A percentile compares a stretch with the other conserved stretches of the same genome.
phyloP scores from a whole-genome alignment of 1,140 invertebrate genomes.

The Episyrphus balteatus region DNA sequence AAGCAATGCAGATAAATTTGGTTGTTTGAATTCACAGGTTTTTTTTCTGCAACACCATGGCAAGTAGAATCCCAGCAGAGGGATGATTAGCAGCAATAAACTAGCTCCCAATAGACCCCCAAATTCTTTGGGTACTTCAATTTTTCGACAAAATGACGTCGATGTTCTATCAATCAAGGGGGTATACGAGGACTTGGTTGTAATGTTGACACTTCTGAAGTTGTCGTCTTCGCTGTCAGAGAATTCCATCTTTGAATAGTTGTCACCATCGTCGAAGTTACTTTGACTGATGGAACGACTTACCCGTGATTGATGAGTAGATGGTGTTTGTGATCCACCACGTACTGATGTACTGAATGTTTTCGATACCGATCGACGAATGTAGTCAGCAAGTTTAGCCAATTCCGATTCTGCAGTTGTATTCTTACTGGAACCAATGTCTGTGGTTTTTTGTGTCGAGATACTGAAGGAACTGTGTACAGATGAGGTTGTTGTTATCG shows the following conservation, averaged over 20 bases:
- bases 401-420: slow-evolving; percentile 19
- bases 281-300: slow-evolving; percentile 30
- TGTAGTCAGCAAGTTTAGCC: slow-evolving; percentile 20
- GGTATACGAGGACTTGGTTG: slow-evolving; percentile 4
- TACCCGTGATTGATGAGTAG: slow-evolving; percentile 13
- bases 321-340: slow-evolving; percentile 7
- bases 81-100: slow-evolving; percentile 19
- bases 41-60: slow-evolving; percentile 32
- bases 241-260: slow-evolving; percentile 33
- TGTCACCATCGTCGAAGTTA: slow-evolving; percentile 23
- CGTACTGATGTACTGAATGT: slow-evolving; percentile 15
- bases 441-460: slow-evolving; percentile 23
- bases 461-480: slow-evolving; percentile 18
- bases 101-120: slow-evolving; percentile 29
- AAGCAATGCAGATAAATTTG: slow-evolving; percentile 17
- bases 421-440: slow-evolving; percentile 16
- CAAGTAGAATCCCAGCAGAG: slow-evolving; percentile 22
- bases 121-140: slow-evolving; percentile 23
- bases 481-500: slow-evolving; percentile 14
- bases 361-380: slow-evolving; percentile 27
- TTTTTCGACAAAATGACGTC: slow-evolving; percentile 11
- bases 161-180: not conserved
- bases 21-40: slow-evolving; percentile 26
- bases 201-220: slow-evolving; percentile 23
- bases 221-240: slow-evolving; percentile 36